phyloP scores from a whole-genome alignment of 1,140 invertebrate species.

The Asobara japonica region DNA sequence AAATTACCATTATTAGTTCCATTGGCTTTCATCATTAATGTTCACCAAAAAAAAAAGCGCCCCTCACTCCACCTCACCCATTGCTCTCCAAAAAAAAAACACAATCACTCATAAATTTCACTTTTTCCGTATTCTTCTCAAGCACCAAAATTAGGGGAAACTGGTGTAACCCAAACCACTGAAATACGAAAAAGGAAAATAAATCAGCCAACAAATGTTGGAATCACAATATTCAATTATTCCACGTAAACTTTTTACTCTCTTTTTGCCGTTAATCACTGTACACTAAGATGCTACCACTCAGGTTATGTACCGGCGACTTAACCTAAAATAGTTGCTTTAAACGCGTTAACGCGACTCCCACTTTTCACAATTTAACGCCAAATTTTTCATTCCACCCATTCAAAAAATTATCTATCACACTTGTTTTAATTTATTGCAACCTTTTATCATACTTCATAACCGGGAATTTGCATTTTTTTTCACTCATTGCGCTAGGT shows the following conservation, averaged over 20 bases:
- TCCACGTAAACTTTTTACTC: neutral
- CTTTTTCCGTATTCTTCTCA: neutral
- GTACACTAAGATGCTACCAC: neutral
- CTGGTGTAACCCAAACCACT: neutral
- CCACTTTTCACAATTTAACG: neutral
- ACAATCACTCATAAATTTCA: slow-evolving; percentile 11
- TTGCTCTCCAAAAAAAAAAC: slow-evolving; percentile 17
- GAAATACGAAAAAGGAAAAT: neutral
- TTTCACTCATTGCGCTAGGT: neutral
- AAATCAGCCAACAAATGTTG: neutral
- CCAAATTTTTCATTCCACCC: too few species aligned
- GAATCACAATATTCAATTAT: neutral
- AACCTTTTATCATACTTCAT: neutral
- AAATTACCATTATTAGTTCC: slow-evolving; percentile 65
- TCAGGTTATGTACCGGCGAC: slow-evolving; percentile 62
- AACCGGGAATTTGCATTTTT: neutral
- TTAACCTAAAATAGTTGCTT: slow-evolving; percentile 53
- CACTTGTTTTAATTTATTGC: too few species aligned
- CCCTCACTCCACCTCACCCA: slow-evolving; percentile 57
- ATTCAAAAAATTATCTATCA: too few species aligned
- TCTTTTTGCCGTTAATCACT: slow-evolving; percentile 2
- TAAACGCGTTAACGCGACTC: slow-evolving; percentile 18
- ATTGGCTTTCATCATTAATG: slow-evolving; percentile 64
- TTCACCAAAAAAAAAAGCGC: slow-evolving; percentile 45
- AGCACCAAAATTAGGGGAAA: neutral